Evolutionary conservation across 2,797 vertebrate species (phyloP), one percentile per base, ranked within the genome.

Genomic region (Hozukius guyotensis): DNA sequence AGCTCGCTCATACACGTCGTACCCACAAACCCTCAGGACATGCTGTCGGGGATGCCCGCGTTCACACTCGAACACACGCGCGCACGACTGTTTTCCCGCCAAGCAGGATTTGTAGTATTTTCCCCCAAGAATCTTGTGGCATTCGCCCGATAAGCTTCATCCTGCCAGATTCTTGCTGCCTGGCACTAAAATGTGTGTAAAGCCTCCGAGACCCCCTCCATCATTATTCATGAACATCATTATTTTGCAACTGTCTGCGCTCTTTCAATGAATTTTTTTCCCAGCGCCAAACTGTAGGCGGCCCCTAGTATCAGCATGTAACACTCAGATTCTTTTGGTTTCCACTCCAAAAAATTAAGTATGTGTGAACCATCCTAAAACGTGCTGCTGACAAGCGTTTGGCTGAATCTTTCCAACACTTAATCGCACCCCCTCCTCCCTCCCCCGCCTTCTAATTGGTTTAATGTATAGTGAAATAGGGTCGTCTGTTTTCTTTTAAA

Each of bases 401-500:
- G 87, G 77, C 63, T 87, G 68, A 89, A 82, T 87, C 82, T 75
- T 76, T 83, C 67, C 7, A 85, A 78, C 80, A 36, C 67, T 85
- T 77, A 83, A 83, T 80, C 68, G 14, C 29, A 70, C 22, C 61
- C 53, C 64, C 2, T 22, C 69, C 18, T 57, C 75, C 52, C 10
- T 49, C 68, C 36, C 42, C 52, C 7, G 4, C 64, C 75, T 64
- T 74, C n/a, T 93, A 93, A 90, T 94, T 93, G 93, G 90, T 87
- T 93, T 93, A 93, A 94, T 92, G 91, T 93, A 93, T 91, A 94
- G 92, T 94, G 90, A 93, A 93, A 92, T 88, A 84, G 78, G 82
- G 87, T 86, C 31, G 75, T 82, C 80, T 90, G 90, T 87, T 90
- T 93, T 87, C 83, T 84, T 87, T 85, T 86, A 74, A 87, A 88